phyloP scores from a whole-genome alignment of 2,888 invertebrate genomes.

The Tricholauxania praeusta region DNA sequence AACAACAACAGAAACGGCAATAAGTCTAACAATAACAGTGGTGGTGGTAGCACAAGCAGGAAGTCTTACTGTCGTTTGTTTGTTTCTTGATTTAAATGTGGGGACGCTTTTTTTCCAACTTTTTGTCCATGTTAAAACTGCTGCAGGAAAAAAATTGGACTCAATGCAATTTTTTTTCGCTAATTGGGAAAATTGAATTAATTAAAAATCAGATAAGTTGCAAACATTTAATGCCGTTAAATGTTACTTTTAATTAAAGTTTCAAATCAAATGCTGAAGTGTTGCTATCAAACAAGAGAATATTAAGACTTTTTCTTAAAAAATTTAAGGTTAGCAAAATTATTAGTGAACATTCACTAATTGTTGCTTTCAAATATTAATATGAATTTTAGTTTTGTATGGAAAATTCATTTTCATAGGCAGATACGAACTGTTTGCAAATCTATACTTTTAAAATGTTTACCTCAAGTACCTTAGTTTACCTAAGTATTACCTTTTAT shows the following conservation, averaged over 20 bases:
- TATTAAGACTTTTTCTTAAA: slow-evolving; percentile 15
- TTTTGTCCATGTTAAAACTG: neutral
- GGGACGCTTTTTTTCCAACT: neutral
- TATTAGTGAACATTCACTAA: no score
- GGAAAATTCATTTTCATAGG: no score
- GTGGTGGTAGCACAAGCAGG: neutral
- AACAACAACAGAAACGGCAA: slow-evolving; percentile 19
- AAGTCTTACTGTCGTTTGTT: slow-evolving; percentile 8
- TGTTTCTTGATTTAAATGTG: neutral
- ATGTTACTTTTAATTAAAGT: no score
- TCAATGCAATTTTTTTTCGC: neutral
- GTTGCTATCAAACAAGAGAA: no score
- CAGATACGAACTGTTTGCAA: no score
- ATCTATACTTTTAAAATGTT: no score
- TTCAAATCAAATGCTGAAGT: no score
- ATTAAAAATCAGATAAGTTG: slow-evolving; percentile 38
- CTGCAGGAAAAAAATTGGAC: no score
- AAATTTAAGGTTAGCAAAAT: slow-evolving; percentile 13
- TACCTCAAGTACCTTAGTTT: no score
- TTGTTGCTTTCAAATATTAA: no score
- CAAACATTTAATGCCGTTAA: neutral
- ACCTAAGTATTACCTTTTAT: no score
- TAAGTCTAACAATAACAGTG: neutral
- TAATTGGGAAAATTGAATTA: slow-evolving; percentile 34
- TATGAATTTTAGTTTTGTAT: no score